Evolutionary conservation across 2,888 invertebrate genomes (phyloP).

Genomic region (Neoascia interrupta): DNA sequence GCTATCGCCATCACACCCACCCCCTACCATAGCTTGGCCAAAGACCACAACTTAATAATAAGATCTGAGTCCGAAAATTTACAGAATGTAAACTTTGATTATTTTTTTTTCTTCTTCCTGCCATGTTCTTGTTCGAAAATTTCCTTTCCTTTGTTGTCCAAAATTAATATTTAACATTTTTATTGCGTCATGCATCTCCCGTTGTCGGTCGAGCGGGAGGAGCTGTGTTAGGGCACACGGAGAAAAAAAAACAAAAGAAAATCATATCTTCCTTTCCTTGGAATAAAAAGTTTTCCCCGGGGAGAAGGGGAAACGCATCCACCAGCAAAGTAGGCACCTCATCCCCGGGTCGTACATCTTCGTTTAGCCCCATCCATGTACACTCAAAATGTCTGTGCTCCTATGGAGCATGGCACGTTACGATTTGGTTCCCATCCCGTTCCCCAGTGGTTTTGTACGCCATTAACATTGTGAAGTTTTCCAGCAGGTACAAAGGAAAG

Average conservation of each 20-base stretch:
- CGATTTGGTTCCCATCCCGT: neutral
- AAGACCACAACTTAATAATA: conserved; percentile 57
- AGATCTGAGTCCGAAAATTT: conserved; percentile 62
- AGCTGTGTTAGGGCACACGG: no score
- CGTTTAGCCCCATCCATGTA: conserved; percentile 32
- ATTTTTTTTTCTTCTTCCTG: conserved; percentile 5
- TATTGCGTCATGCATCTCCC: conserved; percentile 65
- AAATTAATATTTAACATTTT: conserved; percentile 69
- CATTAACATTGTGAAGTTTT: conserved; percentile 58
- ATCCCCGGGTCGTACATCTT: conserved; percentile 31
- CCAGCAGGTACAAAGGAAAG: conserved; percentile 47
- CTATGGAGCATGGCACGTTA: conserved; percentile 5
- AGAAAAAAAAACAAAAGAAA: conserved; percentile 17
- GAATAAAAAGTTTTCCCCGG: conserved; percentile 48
- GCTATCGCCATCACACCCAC: neutral
- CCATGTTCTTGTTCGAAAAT: conserved; percentile 4
- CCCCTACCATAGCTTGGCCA: no score
- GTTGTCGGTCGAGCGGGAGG: no score
- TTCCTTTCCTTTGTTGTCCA: conserved; percentile 64
- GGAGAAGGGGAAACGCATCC: conserved; percentile 15
- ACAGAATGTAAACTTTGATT: conserved; percentile 61
- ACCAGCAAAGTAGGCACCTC: conserved; percentile 12
- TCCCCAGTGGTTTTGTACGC: conserved; percentile 36
- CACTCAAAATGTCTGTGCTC: conserved; percentile 54
- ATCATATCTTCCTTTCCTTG: conserved; percentile 52